phyloP scores from a whole-genome alignment of 2,888 invertebrate species.

The Dorcus parallelipipedus region DNA sequence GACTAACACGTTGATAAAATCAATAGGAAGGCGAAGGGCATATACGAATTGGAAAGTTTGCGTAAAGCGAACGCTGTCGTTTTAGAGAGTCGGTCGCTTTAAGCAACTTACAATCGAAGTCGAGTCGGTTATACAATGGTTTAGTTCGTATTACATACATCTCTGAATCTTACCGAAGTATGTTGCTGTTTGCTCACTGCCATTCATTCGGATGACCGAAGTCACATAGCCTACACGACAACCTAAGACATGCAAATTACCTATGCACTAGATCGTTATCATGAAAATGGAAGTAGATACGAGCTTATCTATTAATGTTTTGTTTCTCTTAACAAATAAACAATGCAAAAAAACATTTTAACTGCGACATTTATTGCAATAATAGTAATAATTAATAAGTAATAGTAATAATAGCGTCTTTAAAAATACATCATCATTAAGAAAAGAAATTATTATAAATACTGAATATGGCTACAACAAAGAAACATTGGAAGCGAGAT shows the following conservation, averaged over 20 bases:
- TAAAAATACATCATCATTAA: constrained; percentile 18
- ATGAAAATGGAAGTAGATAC: constrained; percentile 7
- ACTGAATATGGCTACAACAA: constrained; percentile 11
- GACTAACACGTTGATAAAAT: too few species aligned
- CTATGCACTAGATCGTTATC: constrained; percentile 7
- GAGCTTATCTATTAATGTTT: constrained; percentile 8
- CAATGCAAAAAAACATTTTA: constrained; percentile 9
- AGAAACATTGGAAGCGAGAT: neutral
- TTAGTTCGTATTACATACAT: too few species aligned
- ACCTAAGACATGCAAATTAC: constrained; percentile 18
- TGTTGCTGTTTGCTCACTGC: constrained; percentile 8
- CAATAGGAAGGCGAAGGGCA: too few species aligned
- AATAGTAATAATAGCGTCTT: constrained; percentile 8
- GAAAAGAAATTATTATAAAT: constrained; percentile 11
- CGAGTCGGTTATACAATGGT: too few species aligned
- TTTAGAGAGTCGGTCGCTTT: too few species aligned
- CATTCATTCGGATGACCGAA: constrained; percentile 11
- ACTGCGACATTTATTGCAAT: constrained; percentile 12
- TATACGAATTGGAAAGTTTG: too few species aligned
- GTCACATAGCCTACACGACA: constrained; percentile 18
- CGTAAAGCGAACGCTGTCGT: too few species aligned
- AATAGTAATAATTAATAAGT: too few species aligned
- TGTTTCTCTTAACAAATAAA: constrained; percentile 11
- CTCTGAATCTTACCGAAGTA: constrained; percentile 11
- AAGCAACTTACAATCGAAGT: too few species aligned